phyloP scores from a whole-genome alignment of 2,797 vertebrate species.

The Holocentrus rufus region DNA sequence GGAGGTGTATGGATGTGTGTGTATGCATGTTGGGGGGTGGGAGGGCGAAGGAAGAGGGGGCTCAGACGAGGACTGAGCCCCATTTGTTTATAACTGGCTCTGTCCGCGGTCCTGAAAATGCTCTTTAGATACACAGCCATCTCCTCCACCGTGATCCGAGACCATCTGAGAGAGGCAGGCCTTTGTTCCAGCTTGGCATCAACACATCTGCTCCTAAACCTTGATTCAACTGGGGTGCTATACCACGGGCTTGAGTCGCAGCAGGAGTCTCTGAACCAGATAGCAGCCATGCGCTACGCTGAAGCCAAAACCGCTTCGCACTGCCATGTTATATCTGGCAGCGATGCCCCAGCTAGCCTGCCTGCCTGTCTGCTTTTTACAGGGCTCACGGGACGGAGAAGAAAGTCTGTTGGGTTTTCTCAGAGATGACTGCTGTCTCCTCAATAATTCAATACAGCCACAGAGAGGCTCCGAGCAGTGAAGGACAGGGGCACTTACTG shows the following conservation, averaged over 20 bases:
- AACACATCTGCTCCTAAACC: slow-evolving; percentile 52
- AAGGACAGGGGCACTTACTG: slow-evolving; percentile 57
- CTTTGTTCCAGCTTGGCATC: slow-evolving; percentile 56
- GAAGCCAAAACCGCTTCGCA: slow-evolving; percentile 41
- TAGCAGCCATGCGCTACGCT: slow-evolving; percentile 16
- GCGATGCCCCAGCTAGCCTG: slow-evolving; percentile 48
- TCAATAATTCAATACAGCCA: slow-evolving; percentile 75
- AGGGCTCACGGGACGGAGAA: slow-evolving; percentile 56
- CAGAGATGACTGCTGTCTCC: slow-evolving; percentile 64
- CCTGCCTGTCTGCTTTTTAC: slow-evolving; percentile 40
- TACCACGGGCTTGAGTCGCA: slow-evolving; percentile 36
- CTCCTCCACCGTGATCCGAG: slow-evolving; percentile 39
- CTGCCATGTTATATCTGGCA: slow-evolving; percentile 64
- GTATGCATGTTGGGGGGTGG: slow-evolving; percentile 1
- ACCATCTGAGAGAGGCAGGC: slow-evolving; percentile 22
- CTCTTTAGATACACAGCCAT: slow-evolving; percentile 43
- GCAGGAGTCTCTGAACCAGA: slow-evolving; percentile 52
- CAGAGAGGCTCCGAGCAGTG: slow-evolving; percentile 58
- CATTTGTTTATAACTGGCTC: slow-evolving; percentile 45
- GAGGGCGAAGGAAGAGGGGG: slow-evolving; percentile 29
- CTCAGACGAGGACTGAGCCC: slow-evolving; percentile 49
- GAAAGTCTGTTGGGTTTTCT: slow-evolving; percentile 65
- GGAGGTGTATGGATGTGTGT: slow-evolving; percentile 17
- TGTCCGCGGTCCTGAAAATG: slow-evolving; percentile 39
- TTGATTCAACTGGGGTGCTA: slow-evolving; percentile 24